Percentiles rank a stretch among this genome's conserved stretches.
These are phyloP conservation scores for Salvelinus fontinalis DNA, from an alignment of 2,113 vertebrate species.

Conservation along the genomic window DNA sequence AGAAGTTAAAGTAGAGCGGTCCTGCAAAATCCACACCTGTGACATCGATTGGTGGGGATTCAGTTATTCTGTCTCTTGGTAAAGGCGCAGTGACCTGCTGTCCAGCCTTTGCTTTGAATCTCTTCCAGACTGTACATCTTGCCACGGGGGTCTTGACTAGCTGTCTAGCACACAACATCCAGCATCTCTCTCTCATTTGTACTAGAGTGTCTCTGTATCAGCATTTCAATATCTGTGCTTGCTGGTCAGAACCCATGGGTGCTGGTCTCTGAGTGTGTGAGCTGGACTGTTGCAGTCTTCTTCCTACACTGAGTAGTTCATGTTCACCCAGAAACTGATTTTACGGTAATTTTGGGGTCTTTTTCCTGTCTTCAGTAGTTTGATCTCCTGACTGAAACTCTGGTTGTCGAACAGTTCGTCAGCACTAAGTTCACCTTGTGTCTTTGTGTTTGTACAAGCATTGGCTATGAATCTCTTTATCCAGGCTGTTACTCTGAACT, in stretches of 20 bases:
- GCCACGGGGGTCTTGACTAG: too few species aligned
- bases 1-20: conserved; percentile 13
- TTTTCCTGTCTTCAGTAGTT: not conserved
- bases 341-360: not conserved
- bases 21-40: conserved; percentile 35
- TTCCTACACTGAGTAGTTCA: too few species aligned
- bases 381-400: not conserved
- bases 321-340: not conserved
- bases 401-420: not conserved
- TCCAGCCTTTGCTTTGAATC: too few species aligned
- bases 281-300: conserved; percentile 18
- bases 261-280: not conserved
- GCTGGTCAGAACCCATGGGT: not conserved
- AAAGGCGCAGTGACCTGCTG: not conserved
- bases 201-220: conserved; percentile 17
- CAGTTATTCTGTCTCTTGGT: conserved; percentile 16
- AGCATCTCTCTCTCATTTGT: conserved; percentile 11
- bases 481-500: too few species aligned
- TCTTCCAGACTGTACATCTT: too few species aligned
- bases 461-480: too few species aligned
- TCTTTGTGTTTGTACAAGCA: too few species aligned
- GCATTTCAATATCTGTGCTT: conserved; percentile 15
- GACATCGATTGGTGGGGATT: conserved; percentile 20
- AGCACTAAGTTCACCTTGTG: not conserved
- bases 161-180: not conserved